A percentile compares a stretch with the other conserved stretches of the same genome.
Conservation (phyloP, 2,888 invertebrate genomes). For the Dorcus hopei region DNA sequence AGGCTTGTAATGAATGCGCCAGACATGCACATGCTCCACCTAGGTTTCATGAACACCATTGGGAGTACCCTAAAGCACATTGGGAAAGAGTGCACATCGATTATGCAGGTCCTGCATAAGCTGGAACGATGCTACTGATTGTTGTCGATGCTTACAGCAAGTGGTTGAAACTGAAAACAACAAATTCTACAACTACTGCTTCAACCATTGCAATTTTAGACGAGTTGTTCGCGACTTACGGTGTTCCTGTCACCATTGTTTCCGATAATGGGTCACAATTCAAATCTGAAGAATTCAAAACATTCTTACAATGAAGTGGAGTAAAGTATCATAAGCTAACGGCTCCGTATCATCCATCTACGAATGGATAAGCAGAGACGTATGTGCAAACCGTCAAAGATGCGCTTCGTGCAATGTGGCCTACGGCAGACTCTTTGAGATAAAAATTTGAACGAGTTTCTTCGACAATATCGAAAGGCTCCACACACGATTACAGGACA, state of each 20-base stretch:
- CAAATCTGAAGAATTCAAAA: too few relatives aligned
- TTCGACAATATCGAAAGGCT: too few relatives aligned
- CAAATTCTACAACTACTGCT: slow-evolving; percentile 4
- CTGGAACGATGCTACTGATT: background rate
- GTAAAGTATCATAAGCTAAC: too few relatives aligned
- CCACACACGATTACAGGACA: too few relatives aligned
- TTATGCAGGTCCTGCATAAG: slow-evolving; percentile 33
- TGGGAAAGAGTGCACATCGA: slow-evolving; percentile 35
- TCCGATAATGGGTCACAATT: too few relatives aligned
- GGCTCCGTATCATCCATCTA: background rate
- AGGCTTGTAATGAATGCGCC: slow-evolving; percentile 24
- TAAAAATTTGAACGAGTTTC: too few relatives aligned
- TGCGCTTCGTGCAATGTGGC: too few relatives aligned
- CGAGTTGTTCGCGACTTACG: slow-evolving; percentile 21
- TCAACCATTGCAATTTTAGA: slow-evolving; percentile 17
- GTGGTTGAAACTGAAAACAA: background rate
- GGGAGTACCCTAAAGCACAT: slow-evolving; percentile 26
- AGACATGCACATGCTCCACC: slow-evolving; percentile 19
- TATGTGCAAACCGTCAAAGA: too few relatives aligned
- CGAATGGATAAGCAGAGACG: too few relatives aligned
- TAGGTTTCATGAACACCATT: slow-evolving; percentile 24
- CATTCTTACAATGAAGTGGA: too few relatives aligned
- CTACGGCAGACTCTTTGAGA: too few relatives aligned
- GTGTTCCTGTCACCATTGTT: slow-evolving; percentile 19
- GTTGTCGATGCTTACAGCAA: slow-evolving; percentile 1